Percentiles rank a stretch among this genome's conserved stretches.
phyloP scores from a whole-genome alignment of 1,140 invertebrate genomes.

The Cherax quadricarinatus region DNA sequence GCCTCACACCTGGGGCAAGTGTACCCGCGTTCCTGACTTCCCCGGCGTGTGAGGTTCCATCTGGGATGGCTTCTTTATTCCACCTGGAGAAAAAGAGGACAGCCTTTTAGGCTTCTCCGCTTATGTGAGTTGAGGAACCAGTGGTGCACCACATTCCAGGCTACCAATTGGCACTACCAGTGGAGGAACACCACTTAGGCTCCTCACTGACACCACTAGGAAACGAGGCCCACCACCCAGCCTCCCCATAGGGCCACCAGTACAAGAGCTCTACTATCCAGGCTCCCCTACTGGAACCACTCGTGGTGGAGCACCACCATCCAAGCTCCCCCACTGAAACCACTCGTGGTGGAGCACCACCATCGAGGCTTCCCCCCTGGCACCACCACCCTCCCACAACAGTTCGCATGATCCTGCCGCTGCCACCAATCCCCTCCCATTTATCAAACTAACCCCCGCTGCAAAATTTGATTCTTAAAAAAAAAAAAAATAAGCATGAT shows the following conservation, averaged over 20 bases:
- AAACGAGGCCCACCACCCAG: too few species aligned
- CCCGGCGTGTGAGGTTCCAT: too few species aligned
- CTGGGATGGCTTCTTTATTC: too few species aligned
- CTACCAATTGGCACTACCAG: too few species aligned
- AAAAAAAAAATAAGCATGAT: conserved; percentile 61
- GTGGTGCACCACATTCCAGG: too few species aligned
- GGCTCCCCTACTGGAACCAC: background rate
- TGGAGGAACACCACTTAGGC: too few species aligned
- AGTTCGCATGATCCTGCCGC: conserved; percentile 64
- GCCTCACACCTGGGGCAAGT: too few species aligned
- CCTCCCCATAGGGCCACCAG: background rate
- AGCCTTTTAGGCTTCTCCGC: too few species aligned
- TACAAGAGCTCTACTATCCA: background rate
- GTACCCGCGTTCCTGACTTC: too few species aligned
- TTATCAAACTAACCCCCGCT: conserved; percentile 55
- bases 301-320: background rate
- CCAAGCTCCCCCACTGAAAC: background rate
- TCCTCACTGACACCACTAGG: too few species aligned
- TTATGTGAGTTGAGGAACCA: too few species aligned
- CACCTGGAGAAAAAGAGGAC: too few species aligned
- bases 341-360: background rate
- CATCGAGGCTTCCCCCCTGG: conserved; percentile 2
- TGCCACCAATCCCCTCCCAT: conserved; percentile 19
- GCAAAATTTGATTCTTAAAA: conserved; percentile 43
- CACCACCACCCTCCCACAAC: conserved; percentile 28